Base-by-base conservation (phyloP, 1,140 invertebrate species). In the Temnothorax curvispinosus region DNA sequence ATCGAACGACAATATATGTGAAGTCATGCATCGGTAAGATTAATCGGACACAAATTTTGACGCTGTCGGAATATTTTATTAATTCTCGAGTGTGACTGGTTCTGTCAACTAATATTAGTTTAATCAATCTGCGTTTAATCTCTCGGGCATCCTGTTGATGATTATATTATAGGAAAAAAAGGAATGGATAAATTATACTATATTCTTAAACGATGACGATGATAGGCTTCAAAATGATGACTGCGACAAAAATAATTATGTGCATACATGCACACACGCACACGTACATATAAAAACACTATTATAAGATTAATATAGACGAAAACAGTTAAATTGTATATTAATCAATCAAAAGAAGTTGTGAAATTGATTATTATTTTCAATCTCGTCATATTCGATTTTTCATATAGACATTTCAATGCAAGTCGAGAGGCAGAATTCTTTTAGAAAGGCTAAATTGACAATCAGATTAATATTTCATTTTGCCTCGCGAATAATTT, bases 1-100 rank as follows among this genome's bases (percentile, higher is more conserved):
- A 82, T 41, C 11, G 64, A 82, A 82, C 54, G 41, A 60, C 35
- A 67, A 87, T 32, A 87, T 32, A 64, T n/a, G n/a, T 85, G 72
- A 77, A 64, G 74, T 85, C 72, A 21, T 21, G 21, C 21, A 85
- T 27, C 47, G 21, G n/a, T 76, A 41, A 85, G 18, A 64, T 85
- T 85, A 52, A 85, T 54, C 3, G 7, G 11, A 9, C n/a, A 60
- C 13, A 21, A 18, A 72, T 44, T 32, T 32, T n/a, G 9, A 72
- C 1, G n/a, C 5, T 9, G 9, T n/a, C 11, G 27, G 3, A 41
- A 58, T 58, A 8, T 27, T 47, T 71, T 47, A 18, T 38, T 13
- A 60, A 58, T 21, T 35, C 41, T 78, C 7, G 15, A 3, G 15
- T 15, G 3, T 4, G 78, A 32, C 0, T 71, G 5, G 0, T 47